Evolutionary conservation across 1,140 invertebrate species (phyloP), one percentile per base, ranked within the genome.

Genomic region (Drosophila triauraria): DNA sequence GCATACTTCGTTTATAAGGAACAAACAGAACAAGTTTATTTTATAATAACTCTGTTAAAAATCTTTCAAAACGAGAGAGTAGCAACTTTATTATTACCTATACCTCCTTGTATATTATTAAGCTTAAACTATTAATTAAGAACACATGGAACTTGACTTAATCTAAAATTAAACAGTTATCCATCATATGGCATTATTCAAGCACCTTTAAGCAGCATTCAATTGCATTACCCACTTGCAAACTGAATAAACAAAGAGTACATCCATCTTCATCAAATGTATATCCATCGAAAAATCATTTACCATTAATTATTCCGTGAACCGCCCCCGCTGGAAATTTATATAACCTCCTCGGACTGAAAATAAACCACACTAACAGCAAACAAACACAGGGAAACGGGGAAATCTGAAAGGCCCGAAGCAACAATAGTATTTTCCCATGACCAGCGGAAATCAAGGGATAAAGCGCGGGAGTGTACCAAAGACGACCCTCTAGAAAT

Each of bases 261-360:
- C 63, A 65, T 70, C 67, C 62, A 54, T 70, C 67, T 70, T 70
- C 67, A 70, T 70, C 62, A 70, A 70, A 68, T 70, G 40, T 38
- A 51, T 68, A 68, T 30, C 67, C 40, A 46, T 68, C 30, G 62
- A 51, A 67, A 69, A 67, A 54, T 51, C 61, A 67, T 70, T 54
- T 38, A 67, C 63, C 67, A 70, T 70, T 68, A 70, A 70, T 70
- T 70, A 70, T 68, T 68, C 40, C n/a, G 1, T 20, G 62, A 25
- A 5, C 32, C 57, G 5, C 32, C 57, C 57, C n/a, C 12, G 3
- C 42, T 47, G 30, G 12, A 50, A 23, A 32, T 67, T 62, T 65
- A 30, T 38, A 35, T 40, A 70, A 70, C 63, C 63, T 68, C 10
- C 47, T 25, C 15, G 7, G 13, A 57, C 20, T 53, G 27, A 70